Conservation (phyloP, 2,888 invertebrate species). For the Lagria hirta region DNA sequence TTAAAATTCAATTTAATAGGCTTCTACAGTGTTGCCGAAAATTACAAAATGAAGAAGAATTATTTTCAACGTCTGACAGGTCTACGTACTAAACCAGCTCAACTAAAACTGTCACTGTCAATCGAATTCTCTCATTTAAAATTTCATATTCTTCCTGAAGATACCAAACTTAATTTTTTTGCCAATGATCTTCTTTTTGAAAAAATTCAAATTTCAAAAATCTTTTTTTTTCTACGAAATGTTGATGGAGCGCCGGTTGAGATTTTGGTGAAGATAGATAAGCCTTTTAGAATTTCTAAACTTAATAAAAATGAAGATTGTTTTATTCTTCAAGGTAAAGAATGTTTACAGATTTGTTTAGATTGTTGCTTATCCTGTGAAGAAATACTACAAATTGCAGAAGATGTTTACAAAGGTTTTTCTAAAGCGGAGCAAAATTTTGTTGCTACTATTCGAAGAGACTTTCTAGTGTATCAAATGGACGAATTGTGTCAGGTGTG, state of each 20-base stretch:
- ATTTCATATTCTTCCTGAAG: slow-evolving; percentile 32
- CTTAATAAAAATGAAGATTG: no score
- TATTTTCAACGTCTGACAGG: slow-evolving; percentile 33
- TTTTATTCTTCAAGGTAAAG: no score
- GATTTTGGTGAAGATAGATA: slow-evolving; percentile 23
- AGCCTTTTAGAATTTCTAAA: slow-evolving; percentile 26
- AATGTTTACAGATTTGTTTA: no score
- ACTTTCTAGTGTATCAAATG: slow-evolving; percentile 28
- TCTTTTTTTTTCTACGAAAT: slow-evolving; percentile 32
- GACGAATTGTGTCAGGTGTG: slow-evolving; percentile 30
- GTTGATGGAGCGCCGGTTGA: slow-evolving; percentile 26
- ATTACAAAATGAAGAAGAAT: slow-evolving; percentile 35
- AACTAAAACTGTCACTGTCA: slow-evolving; percentile 29
- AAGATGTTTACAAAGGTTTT: slow-evolving; percentile 31
- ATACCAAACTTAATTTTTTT: slow-evolving; percentile 30
- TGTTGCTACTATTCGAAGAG: slow-evolving; percentile 23
- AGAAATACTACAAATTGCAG: slow-evolving; percentile 28
- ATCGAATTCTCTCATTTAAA: slow-evolving; percentile 33
- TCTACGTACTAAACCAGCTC: slow-evolving; percentile 21
- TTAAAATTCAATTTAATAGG: background rate
- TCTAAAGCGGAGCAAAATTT: slow-evolving; percentile 18
- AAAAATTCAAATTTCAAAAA: slow-evolving; percentile 15
- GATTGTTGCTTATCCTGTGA: slow-evolving; percentile 11
- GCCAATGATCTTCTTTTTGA: slow-evolving; percentile 37
- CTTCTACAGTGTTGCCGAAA: slow-evolving; percentile 3